Conservation (phyloP, 53 echinoderm and acorn worm genomes). For the Paelopatides confundens region DNA sequence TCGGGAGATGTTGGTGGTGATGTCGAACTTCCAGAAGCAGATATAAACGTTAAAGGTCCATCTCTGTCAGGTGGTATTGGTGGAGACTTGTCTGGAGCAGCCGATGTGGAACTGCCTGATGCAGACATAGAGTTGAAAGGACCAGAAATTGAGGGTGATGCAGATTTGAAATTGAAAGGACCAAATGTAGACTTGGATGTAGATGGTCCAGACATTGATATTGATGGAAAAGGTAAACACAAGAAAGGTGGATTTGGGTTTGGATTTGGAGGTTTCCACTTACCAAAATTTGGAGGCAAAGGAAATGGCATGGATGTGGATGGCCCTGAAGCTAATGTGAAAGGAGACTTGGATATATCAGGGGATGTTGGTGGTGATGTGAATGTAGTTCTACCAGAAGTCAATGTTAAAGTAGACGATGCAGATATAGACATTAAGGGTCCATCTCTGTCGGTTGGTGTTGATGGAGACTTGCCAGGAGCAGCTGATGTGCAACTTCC, state of each 20-base stretch:
- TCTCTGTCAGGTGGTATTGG: constrained; percentile 7
- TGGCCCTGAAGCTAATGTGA: constrained; percentile 35
- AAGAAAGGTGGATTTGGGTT: constrained; percentile 67
- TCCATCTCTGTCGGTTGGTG: constrained; percentile 51
- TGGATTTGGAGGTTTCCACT: constrained; percentile 32
- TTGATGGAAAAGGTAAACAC: constrained; percentile 48
- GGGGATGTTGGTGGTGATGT: constrained; percentile 53
- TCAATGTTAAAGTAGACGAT: constrained; percentile 35
- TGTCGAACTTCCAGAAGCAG: constrained; percentile 46
- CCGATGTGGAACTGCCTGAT: constrained; percentile 61
- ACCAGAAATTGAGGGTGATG: constrained; percentile 59
- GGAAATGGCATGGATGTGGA: constrained; percentile 57
- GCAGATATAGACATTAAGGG: constrained; percentile 26
- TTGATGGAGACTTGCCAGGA: constrained; percentile 40
- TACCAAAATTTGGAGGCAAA: constrained; percentile 48
- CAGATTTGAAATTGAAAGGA: constrained; percentile 64
- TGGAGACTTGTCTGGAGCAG: constrained; percentile 33
- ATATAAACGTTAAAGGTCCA: constrained; percentile 52
- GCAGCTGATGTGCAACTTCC: constrained; percentile 35
- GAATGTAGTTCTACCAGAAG: constrained; percentile 37
- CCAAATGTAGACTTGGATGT: constrained; percentile 58
- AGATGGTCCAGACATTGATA: constrained; percentile 26
- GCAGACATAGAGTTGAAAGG: constrained; percentile 52
- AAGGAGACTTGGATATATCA: constrained; percentile 54
- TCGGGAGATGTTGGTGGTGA: constrained; percentile 44